These are phyloP conservation scores for Hyphantria cunea DNA, from an alignment of 1,140 invertebrate species.

Conservation along the genomic window DNA sequence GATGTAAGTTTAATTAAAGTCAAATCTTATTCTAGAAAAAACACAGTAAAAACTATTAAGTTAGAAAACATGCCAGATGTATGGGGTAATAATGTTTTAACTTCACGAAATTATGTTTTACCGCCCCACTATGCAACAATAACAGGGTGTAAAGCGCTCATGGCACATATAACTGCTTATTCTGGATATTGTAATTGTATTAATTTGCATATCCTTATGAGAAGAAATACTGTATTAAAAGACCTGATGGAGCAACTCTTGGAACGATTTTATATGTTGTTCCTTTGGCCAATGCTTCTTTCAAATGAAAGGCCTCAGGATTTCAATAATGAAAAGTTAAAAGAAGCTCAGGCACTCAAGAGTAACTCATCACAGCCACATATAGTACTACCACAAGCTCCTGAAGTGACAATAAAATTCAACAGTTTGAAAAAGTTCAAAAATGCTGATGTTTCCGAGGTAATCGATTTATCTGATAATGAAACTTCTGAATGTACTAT, in stretches of 20 bases:
- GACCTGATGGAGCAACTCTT: constrained; percentile 48
- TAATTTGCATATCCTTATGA: constrained; percentile 41
- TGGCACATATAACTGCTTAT: constrained; percentile 39
- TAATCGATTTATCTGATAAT: constrained; percentile 12
- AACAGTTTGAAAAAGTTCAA: constrained; percentile 19
- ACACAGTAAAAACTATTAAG: constrained; percentile 35
- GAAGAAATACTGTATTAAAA: constrained; percentile 48
- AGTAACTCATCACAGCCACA: not conserved
- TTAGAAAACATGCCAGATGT: constrained; percentile 48
- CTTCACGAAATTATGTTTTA: constrained; percentile 46
- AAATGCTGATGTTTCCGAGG: constrained; percentile 4
- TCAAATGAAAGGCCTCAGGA: constrained; percentile 49
- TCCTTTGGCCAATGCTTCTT: constrained; percentile 67
- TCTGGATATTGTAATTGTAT: constrained; percentile 15
- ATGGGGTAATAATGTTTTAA: constrained; percentile 49
- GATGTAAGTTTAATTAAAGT: constrained; percentile 42
- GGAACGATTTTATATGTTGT: constrained; percentile 62
- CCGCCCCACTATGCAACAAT: constrained; percentile 70
- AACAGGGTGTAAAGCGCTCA: constrained; percentile 59
- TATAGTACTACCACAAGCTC: constrained; percentile 1
- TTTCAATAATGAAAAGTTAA: not conserved
- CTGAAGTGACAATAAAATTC: constrained; percentile 16
- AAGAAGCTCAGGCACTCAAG: constrained; percentile 1
- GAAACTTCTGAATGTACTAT: not conserved
- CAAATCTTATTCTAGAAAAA: constrained; percentile 65